A percentile compares a stretch with the other conserved stretches of the same genome.
phyloP scores from a whole-genome alignment of 2,113 vertebrate species.

The Parus major region DNA sequence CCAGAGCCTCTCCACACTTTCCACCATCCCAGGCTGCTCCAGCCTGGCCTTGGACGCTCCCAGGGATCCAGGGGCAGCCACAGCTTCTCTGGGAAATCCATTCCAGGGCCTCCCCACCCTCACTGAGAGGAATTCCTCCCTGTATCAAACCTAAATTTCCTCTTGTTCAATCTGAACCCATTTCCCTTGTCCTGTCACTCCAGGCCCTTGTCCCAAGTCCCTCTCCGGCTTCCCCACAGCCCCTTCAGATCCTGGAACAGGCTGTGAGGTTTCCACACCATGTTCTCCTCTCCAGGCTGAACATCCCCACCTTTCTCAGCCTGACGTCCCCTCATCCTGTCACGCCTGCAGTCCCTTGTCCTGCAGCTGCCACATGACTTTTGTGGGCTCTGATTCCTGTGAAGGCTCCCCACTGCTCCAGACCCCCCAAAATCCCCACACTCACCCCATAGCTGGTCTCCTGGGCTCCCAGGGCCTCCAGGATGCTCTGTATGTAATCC shows the following conservation, averaged over 20 bases:
- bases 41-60: neutral
- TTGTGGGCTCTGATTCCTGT: neutral
- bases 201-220: neutral
- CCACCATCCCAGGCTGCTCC: rapidly evolving
- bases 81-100: neutral
- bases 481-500: conserved; percentile 21
- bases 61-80: neutral
- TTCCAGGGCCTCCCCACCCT: neutral
- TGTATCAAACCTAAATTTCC: neutral
- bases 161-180: neutral
- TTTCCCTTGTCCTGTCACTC: neutral
- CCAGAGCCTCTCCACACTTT: neutral
- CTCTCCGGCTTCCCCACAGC: neutral
- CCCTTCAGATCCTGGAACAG: neutral
- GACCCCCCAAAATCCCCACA: neutral
- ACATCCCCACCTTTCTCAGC: neutral
- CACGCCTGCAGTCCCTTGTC: rapidly evolving
- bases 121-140: neutral
- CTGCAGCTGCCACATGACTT: neutral
- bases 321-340: neutral
- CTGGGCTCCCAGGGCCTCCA: conserved; percentile 53
- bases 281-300: neutral
- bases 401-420: rapidly evolving
- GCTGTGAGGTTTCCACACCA: neutral
- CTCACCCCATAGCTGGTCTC: conserved; percentile 59